phyloP scores from a whole-genome alignment of 2,888 invertebrate species.

The Dryococelus australis region DNA sequence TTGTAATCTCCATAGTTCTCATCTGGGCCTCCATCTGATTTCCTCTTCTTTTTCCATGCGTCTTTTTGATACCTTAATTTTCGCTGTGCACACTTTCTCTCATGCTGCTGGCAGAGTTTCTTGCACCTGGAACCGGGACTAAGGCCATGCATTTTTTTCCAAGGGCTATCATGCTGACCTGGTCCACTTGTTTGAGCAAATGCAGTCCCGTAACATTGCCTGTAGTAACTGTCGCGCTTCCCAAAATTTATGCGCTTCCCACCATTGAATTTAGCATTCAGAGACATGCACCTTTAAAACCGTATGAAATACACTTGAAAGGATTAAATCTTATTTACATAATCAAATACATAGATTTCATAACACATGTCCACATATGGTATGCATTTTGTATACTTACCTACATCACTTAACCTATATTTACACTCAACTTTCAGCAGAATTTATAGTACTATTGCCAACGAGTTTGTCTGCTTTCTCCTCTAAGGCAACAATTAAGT shows the following conservation, averaged over 20 bases:
- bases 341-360: too few species aligned
- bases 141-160: slow-evolving; percentile 21
- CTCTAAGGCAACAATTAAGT: neutral
- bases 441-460: neutral
- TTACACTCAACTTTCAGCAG: neutral
- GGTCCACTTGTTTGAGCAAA: slow-evolving; percentile 31
- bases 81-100: neutral
- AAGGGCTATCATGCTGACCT: slow-evolving; percentile 32
- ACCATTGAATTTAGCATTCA: slow-evolving; percentile 31
- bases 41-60: neutral
- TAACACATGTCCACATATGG: too few species aligned
- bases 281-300: slow-evolving; percentile 21
- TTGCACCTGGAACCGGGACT: slow-evolving; percentile 25
- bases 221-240: slow-evolving; percentile 13
- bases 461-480: slow-evolving; percentile 5
- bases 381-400: too few species aligned
- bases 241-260: slow-evolving; percentile 28
- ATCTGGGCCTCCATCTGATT: neutral
- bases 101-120: neutral
- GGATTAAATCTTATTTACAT: too few species aligned
- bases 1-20: neutral
- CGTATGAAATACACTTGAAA: too few species aligned
- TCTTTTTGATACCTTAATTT: neutral
- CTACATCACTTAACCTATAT: too few species aligned
- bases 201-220: slow-evolving; percentile 21